Conservation (phyloP, 1,140 invertebrate species). For the Drosophila neocordata region DNA sequence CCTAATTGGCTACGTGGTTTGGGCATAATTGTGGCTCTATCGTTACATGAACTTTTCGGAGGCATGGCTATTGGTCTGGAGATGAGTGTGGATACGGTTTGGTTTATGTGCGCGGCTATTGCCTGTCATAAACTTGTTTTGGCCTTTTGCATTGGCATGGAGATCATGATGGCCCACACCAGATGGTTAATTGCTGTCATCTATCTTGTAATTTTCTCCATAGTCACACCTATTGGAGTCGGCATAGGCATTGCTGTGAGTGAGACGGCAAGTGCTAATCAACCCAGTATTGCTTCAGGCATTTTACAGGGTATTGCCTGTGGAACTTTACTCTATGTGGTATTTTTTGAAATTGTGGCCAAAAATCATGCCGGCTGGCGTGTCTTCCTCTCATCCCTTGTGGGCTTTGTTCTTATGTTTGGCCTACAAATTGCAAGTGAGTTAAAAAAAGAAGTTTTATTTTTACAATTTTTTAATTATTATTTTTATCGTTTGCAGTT, state of each 20-base stretch:
- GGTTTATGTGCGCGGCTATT: slow-evolving; percentile 92
- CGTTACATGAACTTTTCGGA: slow-evolving; percentile 95
- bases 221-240: slow-evolving; percentile 91
- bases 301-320: slow-evolving; percentile 70
- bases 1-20: slow-evolving; percentile 87
- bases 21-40: slow-evolving; percentile 92
- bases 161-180: slow-evolving; percentile 88
- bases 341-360: slow-evolving; percentile 95
- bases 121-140: slow-evolving; percentile 94
- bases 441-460: slow-evolving; percentile 74
- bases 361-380: slow-evolving; percentile 88
- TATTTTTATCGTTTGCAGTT: slow-evolving; percentile 31
- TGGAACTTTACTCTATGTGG: slow-evolving; percentile 94
- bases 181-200: slow-evolving; percentile 85
- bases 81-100: slow-evolving; percentile 86
- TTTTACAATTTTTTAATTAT: neutral
- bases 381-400: slow-evolving; percentile 88
- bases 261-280: slow-evolving; percentile 84
- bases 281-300: slow-evolving; percentile 85
- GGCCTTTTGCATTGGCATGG: slow-evolving; percentile 92
- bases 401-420: slow-evolving; percentile 91
- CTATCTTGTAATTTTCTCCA: slow-evolving; percentile 90
- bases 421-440: slow-evolving; percentile 89
- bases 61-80: slow-evolving; percentile 94
- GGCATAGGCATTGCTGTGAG: slow-evolving; percentile 87